Conservation (phyloP, 2,797 vertebrate species). For the Saguinus oedipus region DNA sequence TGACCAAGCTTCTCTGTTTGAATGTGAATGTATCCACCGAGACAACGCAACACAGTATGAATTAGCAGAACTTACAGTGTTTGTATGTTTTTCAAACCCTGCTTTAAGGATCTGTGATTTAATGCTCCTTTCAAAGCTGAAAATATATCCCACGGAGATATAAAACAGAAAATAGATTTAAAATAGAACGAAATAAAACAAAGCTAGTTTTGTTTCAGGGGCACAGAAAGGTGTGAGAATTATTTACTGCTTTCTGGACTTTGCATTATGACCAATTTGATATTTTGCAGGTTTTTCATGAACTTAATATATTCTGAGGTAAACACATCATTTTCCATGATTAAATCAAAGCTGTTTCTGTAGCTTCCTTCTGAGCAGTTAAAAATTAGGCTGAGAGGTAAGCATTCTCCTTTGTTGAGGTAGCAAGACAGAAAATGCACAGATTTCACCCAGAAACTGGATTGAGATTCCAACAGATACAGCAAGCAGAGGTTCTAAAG, state of each 20-base stretch:
- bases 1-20: not conserved
- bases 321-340: slow-evolving; percentile 69
- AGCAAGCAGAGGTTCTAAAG: not conserved
- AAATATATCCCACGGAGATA: slow-evolving; percentile 58
- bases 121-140: slow-evolving; percentile 67
- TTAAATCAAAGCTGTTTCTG: slow-evolving; percentile 51
- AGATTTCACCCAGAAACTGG: not conserved
- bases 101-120: slow-evolving; percentile 64
- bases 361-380: slow-evolving; percentile 50
- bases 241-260: slow-evolving; percentile 75
- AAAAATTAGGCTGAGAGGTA: slow-evolving; percentile 10
- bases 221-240: slow-evolving; percentile 72
- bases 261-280: slow-evolving; percentile 64
- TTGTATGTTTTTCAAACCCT: slow-evolving; percentile 38
- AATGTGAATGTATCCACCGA: not conserved
- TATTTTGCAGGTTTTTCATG: slow-evolving; percentile 79
- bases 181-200: slow-evolving; percentile 65
- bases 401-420: slow-evolving; percentile 17
- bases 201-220: slow-evolving; percentile 66
- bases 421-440: not conserved
- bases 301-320: slow-evolving; percentile 72
- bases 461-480: not conserved
- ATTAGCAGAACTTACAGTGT: not conserved
- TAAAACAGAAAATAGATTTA: slow-evolving; percentile 71
- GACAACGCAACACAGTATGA: slow-evolving; percentile 32